Evolutionary conservation across 2,888 invertebrate species (phyloP).

Genomic region (Polyploca ridens): DNA sequence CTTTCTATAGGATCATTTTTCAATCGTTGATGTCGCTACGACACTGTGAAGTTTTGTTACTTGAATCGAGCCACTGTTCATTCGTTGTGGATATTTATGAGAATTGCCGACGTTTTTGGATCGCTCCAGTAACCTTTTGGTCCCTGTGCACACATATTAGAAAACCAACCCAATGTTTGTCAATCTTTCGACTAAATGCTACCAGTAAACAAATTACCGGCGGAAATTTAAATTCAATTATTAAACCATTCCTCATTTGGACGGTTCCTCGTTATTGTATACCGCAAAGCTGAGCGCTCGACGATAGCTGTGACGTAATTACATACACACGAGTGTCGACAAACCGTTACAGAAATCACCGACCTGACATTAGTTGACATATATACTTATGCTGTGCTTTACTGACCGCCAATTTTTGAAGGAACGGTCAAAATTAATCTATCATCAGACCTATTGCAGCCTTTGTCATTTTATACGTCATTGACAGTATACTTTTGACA

Average conservation of each 20-base stretch:
- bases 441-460: too few relatives aligned
- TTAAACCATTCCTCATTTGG: conserved; percentile 24
- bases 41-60: too few relatives aligned
- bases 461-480: too few relatives aligned
- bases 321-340: neutral
- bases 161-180: neutral
- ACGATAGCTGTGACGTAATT: conserved; percentile 9
- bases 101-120: too few relatives aligned
- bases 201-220: conserved; percentile 16
- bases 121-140: neutral
- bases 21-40: too few relatives aligned
- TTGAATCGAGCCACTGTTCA: too few relatives aligned
- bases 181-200: conserved; percentile 17
- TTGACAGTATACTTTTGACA: too few relatives aligned
- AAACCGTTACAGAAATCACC: neutral
- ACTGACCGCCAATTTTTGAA: neutral
- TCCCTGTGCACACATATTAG: neutral
- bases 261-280: conserved; percentile 15
- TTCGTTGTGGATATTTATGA: too few relatives aligned
- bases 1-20: too few relatives aligned
- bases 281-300: conserved; percentile 13
- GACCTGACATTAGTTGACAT: too few relatives aligned
- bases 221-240: conserved; percentile 26
- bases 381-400: too few relatives aligned
- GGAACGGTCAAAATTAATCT: too few relatives aligned